phyloP scores from a whole-genome alignment of 1,140 invertebrate species.

The Trinorchestia longiramus region DNA sequence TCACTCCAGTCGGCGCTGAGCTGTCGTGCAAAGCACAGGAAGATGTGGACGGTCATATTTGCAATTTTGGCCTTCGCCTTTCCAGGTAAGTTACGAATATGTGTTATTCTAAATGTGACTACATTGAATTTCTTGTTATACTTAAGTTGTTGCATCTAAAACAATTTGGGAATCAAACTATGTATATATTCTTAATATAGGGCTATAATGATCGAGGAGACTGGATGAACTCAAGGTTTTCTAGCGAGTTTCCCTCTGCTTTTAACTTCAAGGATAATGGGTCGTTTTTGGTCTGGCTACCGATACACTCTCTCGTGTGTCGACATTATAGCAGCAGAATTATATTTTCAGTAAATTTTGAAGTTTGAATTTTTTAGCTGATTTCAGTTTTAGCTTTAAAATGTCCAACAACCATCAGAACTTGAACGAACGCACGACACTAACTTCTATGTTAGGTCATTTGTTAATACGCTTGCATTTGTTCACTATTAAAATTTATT shows the following conservation, averaged over 20 bases:
- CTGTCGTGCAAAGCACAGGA: background rate
- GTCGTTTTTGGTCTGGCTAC: background rate
- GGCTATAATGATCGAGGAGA: background rate
- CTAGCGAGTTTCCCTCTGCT: slow-evolving; percentile 10
- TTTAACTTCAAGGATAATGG: slow-evolving; percentile 44
- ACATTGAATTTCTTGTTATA: background rate
- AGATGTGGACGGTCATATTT: slow-evolving; percentile 10
- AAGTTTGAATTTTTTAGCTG: background rate
- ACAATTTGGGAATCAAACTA: background rate
- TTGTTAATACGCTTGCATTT: too few relatives aligned
- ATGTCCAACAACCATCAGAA: background rate
- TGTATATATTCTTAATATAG: background rate
- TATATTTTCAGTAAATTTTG: background rate
- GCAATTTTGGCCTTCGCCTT: background rate
- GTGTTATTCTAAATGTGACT: background rate
- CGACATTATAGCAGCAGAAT: background rate
- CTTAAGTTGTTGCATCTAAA: background rate
- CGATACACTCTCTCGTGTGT: background rate
- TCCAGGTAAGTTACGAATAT: background rate
- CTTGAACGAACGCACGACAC: background rate
- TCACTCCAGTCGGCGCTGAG: background rate
- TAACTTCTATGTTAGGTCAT: background rate
- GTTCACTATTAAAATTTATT: too few relatives aligned
- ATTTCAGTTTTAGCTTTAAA: background rate
- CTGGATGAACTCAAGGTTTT: slow-evolving; percentile 11